Evolutionary conservation across 2,797 vertebrate genomes (phyloP), one percentile per base, ranked within the genome.

Genomic region (Spinus pinus): DNA sequence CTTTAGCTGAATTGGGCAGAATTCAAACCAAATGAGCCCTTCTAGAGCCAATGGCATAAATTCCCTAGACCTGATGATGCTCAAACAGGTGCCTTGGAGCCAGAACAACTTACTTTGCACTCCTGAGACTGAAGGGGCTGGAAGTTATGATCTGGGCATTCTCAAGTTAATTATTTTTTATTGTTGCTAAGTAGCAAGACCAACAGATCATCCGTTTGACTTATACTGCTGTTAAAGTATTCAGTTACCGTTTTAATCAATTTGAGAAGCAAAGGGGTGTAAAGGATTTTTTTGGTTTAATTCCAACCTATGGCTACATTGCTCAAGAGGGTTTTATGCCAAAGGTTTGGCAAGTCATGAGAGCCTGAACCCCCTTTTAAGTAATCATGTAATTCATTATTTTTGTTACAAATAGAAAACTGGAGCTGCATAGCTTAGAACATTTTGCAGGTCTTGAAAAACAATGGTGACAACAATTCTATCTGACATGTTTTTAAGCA

Each of bases 241-340:
- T 93, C 44, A n/a, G 58, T 88, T 90, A 86, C 80, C 73, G n/a
- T 88, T 88, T 53, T 92, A 92, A 92, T 86, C 81, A 84, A 60
- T 81, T 92, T 92, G 83, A 84, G 64, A 94, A 88, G 81, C 56
- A 90, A 77, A 92, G 37, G 56, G 66, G 75, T 95, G 95, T 95
- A 94, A 81, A 79, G 37, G 51, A 49, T 73, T 41, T 4, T 4
- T 57, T 94, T 84, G 90, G 47, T 60, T 86, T 79, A 58, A 56
- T 92, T 93, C 54, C 94, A 94, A 0, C 80, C 61, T 58, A 37
- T 91, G 82, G 62, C 33, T 70, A 21, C 23, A 17, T 78, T 81
- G 25, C 50, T 83, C 13, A 56, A 46, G 44, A 85, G 64, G 49
- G 57, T 91, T 93, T 85, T 90, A 30, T 92, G 42, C 44, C 56